Evolutionary conservation across 2,113 vertebrate genomes (phyloP).

Genomic region (Trichomycterus rosablanca): DNA sequence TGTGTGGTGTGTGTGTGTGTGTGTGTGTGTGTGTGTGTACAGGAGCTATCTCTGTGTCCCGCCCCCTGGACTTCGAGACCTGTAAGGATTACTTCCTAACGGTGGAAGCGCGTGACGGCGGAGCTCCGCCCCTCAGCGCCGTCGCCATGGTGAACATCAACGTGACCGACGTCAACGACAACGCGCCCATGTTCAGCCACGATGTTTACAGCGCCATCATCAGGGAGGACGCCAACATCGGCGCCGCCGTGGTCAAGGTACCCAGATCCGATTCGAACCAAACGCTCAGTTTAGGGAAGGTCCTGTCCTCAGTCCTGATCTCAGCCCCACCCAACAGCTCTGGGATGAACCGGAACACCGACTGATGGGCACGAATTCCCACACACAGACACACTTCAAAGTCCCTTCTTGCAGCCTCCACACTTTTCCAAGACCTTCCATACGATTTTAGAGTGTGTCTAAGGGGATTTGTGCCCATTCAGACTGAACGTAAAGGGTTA

Average conservation of each 20-base stretch:
- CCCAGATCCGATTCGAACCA: slow-evolving; percentile 11
- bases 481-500: too few relatives aligned
- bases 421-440: too few relatives aligned
- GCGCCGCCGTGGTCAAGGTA: slow-evolving; percentile 82
- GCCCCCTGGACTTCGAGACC: slow-evolving; percentile 84
- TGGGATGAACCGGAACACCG: too few relatives aligned
- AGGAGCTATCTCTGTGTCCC: slow-evolving; percentile 83
- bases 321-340: too few relatives aligned
- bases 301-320: too few relatives aligned
- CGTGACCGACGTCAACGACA: slow-evolving; percentile 94
- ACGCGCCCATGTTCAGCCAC: slow-evolving; percentile 81
- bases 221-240: slow-evolving; percentile 81
- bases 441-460: too few relatives aligned
- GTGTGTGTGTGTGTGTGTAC: slow-evolving; percentile 8
- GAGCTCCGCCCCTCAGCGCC: slow-evolving; percentile 81
- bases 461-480: too few relatives aligned
- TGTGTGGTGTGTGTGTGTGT: slow-evolving; percentile 2
- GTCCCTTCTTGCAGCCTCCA: too few relatives aligned
- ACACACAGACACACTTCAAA: too few relatives aligned
- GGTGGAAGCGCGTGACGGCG: slow-evolving; percentile 90
- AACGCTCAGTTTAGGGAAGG: too few relatives aligned
- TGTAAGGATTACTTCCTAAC: slow-evolving; percentile 90
- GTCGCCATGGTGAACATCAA: slow-evolving; percentile 87
- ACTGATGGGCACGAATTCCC: too few relatives aligned
- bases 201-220: slow-evolving; percentile 80